Base-by-base conservation (phyloP, 2,113 vertebrate genomes). In the Mormyrus iriodes region DNA sequence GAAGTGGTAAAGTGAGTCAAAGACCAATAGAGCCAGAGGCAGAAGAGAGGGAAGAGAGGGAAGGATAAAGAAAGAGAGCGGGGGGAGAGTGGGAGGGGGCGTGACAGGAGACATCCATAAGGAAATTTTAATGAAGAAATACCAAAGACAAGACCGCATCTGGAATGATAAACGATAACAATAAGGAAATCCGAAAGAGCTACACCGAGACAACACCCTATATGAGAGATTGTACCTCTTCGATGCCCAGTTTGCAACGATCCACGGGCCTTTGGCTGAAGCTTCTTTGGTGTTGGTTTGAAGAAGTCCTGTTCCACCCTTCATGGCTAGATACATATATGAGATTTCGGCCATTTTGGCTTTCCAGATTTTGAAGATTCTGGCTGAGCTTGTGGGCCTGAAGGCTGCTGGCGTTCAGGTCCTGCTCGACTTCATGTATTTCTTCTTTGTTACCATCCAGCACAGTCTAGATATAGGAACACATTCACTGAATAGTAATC, bases 191-290 rank as follows among this genome's bases (percentile, higher is more conserved):
- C 53, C 35, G 65, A 2, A 3, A 24, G 0, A 35, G 9, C 3
- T 9, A 8, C 5, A 35, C 2, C n/a, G 35, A 4, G 3, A 19
- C 21, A 87, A 10, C 39, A 65, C 21, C 6, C 10, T 24, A n/a
- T 48, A 17, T n/a, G 24, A 88, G 17, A 31, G 6, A 44, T 51
- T 19, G 65, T 92, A 97, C 97, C 95, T 97, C 96, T 89, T 95
- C 94, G 86, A 96, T 92, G 27, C 94, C 94, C 1, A 93, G 88
- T 55, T 89, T 7, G 0, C 90, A 39, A 4, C 87, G 89, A 0
- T 94, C 93, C 9, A 12, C 39, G n/a, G 52, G 42, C 21, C 12
- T 73, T 0, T 42, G 53, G 35, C 44, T 53, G 61, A 51, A 3
- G 39, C 21, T 46, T 35, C 51, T 46, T 90, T 53, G n/a, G 19